Base-by-base conservation (phyloP, 2,888 invertebrate genomes). In the Aphrophora alni region DNA sequence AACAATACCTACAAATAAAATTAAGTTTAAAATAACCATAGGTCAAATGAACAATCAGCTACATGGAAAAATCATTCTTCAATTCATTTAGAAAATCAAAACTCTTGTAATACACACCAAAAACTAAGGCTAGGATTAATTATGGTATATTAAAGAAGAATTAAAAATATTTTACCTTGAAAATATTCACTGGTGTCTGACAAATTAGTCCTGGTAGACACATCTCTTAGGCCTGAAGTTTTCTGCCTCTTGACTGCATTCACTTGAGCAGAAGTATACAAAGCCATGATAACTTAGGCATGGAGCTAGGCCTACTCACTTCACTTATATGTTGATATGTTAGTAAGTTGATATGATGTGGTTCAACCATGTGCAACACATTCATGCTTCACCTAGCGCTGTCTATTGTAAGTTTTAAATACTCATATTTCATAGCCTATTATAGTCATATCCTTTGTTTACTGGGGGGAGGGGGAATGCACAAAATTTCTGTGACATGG, bases 241-340 rank as follows among this genome's bases (percentile, higher is more conserved):
- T 86, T 86, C 82, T 86, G 86, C 24, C 86, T 76, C 83, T 87
- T 87, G 78, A 81, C 84, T 73, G 82, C 83, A 75, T 51, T 59
- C 1, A n/a, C 68, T 38, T 78, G 77, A 12, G 72, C 44, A 38
- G 68, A 70, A 17, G 69, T 59, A 38, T 69, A 81, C 74, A 75
- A 69, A 7, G 81, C 81, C 81, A 81, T 81, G 21, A 33, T 33
- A 8, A 33, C 33, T 33, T 33, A 33, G n/a, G 33, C 33, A 33
- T 8, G 8, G 33, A n/a, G 5, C 33, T 33, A 33, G 33, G 33
- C 33, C 71, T 71, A n/a, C 1, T 33, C 27, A 26, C 17, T 59
- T 5, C 14, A 21, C 21, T 59, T 59, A 59, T 59, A 59, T 59
- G 5, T 59, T 59, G 21, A n/a, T 21, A 59, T 8, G 1, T 59